These are phyloP conservation scores for Conopomorpha cramerella DNA, from an alignment of 1,140 invertebrate species.

Conservation along the genomic window DNA sequence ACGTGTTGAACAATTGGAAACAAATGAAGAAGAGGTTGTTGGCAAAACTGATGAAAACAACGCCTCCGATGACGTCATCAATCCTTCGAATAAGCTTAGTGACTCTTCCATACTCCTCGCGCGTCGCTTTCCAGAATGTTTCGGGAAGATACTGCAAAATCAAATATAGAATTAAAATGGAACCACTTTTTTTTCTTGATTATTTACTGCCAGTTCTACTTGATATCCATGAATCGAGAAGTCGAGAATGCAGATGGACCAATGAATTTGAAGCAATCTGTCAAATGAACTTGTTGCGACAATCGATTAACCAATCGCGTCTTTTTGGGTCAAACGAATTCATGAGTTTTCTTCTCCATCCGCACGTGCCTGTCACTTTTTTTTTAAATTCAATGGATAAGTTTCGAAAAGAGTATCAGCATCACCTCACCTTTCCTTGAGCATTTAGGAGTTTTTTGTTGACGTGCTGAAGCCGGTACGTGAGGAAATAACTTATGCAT, in stretches of 20 bases:
- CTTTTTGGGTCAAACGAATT: conserved; percentile 1
- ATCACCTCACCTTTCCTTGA: conserved; percentile 35
- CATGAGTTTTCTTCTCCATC: too few relatives aligned
- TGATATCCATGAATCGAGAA: background rate
- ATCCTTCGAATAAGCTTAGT: conserved; percentile 57
- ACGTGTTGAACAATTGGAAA: conserved; percentile 67
- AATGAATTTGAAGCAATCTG: too few relatives aligned
- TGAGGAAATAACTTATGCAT: conserved; percentile 63
- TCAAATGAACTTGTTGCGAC: too few relatives aligned
- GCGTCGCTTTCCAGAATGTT: conserved; percentile 61
- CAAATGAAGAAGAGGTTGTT: conserved; percentile 77
- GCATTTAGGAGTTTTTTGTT: conserved; percentile 61
- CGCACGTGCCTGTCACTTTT: too few relatives aligned
- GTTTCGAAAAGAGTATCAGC: conserved; percentile 1
- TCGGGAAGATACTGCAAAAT: conserved; percentile 54
- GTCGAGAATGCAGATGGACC: too few relatives aligned
- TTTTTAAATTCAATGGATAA: too few relatives aligned
- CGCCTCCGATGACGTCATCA: conserved; percentile 59
- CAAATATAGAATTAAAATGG: background rate
- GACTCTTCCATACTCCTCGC: conserved; percentile 63
- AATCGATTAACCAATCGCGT: too few relatives aligned
- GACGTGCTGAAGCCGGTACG: conserved; percentile 60
- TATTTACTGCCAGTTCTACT: background rate
- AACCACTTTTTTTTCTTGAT: background rate
- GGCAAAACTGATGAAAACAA: conserved; percentile 69